Base-by-base conservation (phyloP, 2,888 invertebrate species). In the Orthosia gothica region DNA sequence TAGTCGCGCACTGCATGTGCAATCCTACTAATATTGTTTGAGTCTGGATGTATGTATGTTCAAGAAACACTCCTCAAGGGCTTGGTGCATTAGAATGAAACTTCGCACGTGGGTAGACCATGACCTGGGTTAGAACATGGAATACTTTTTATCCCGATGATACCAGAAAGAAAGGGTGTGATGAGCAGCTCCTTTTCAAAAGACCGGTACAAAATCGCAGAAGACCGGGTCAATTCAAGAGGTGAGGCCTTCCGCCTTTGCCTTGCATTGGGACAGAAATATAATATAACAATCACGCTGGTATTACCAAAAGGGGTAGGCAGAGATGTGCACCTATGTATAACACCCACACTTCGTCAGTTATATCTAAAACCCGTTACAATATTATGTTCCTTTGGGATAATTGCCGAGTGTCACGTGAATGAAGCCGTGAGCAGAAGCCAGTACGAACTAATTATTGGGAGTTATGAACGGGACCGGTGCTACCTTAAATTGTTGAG, bases 1-100 rank as follows among this genome's bases (percentile, higher is more conserved):
- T 81, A 81, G 87, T 83, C 69, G 80, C 68, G 75, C 78, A 67
- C 57, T 80, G 83, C 84, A 81, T 76, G 81, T 84, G 81, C 76
- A 82, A 71, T 61, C 4, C 61, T 15, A 61, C 61, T 61, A 59
- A 59, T 20, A n/a, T 15, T 59, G 15, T 20, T 13, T 59, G 18
- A n/a, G 54, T 32, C 5, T 40, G 15, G 11, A 45, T 15, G 61
- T 61, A 13, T 47, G 61, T 45, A 16, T 45, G 61, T 61, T 45
- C 20, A 32, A 15, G 16, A 45, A 45, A 40, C 3, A 59, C 1
- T 7, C 20, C 13, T 45, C 15, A 61, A 15, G 15, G 13, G 13
- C 13, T 55, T 20, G 5, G 5, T 5, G 13, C 7, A n/a, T n/a
- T 13, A 7, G n/a, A 13, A 45, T 61, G 45, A 7, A 2, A 9